Evolutionary conservation across 2,797 vertebrate species (phyloP), one percentile per base, ranked within the genome.

Genomic region (Heterohyrax brucei): DNA sequence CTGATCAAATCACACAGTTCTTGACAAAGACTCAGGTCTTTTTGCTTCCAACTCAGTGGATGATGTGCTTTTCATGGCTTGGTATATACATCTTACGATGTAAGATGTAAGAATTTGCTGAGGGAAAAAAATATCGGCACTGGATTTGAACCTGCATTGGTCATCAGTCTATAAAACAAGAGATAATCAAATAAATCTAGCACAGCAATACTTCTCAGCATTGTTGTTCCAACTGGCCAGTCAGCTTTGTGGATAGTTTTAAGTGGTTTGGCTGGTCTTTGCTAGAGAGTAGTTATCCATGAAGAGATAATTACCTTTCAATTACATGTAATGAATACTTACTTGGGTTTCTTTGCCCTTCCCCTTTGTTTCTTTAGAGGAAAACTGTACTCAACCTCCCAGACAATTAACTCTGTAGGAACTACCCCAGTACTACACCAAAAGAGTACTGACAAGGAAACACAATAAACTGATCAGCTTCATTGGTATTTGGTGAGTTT

Each of bases 231-330:
- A 93, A 86, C 68, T 61, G 97, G 93, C 83, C 87, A 95, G 3
- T 33, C n/a, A 89, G 53, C 2, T 77, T 87, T 76, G 46, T 1
- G 3, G 75, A 95, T 61, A 53, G 48, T 72, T 81, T 87, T 77
- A 93, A 95, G 84, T 89, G n/a, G 80, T 5, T 24, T 14, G n/a
- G 77, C 73, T 77, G 46, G 24, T 1, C 4, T n/a, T 92, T 96
- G 59, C 82, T 89, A 5, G 66, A 50, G 46, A 97, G 72, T 83
- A 68, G 53, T 95, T 93, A 97, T 87, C 62, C 3, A 89, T 33
- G 89, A 97, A 72, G 77, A 94, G 94, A 94, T 94, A 1, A 96
- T 97, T 96, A 96, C 4, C 26, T 97, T 94, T 95, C 75, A 95
- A 16, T 76, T 97, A 50, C 75, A 48, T 81, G 79, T 89, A 97